These are phyloP conservation scores for Blomia tropicalis DNA, from an alignment of 2,888 invertebrate genomes.

Conservation along the genomic window DNA sequence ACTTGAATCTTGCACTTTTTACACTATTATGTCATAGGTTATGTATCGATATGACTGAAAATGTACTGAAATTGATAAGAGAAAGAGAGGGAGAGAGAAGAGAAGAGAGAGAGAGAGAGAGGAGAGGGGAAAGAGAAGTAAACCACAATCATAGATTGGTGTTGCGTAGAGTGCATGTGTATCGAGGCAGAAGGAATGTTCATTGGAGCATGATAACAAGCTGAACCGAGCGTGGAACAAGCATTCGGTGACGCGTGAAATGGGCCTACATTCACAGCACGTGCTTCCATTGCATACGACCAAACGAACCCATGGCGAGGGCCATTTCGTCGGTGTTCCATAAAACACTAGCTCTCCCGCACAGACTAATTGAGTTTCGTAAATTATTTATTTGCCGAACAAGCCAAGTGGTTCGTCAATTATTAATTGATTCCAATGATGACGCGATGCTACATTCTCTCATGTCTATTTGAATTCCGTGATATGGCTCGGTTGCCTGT, in stretches of 20 bases:
- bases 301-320: neutral
- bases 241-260: neutral
- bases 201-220: neutral
- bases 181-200: neutral
- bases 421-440: neutral
- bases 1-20: no score
- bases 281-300: no score
- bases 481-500: neutral
- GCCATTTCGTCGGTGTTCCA: neutral
- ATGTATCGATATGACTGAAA: no score
- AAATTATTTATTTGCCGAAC: neutral
- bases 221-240: neutral
- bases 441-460: neutral
- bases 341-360: neutral
- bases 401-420: neutral
- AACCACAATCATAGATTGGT: no score
- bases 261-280: neutral
- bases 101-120: no score
- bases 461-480: neutral
- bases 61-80: no score
- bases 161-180: no score
- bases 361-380: neutral
- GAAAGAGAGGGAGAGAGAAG: no score
- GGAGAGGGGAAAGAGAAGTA: no score
- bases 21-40: no score